Percentiles rank a stretch among this genome's conserved stretches.
phyloP scores from a whole-genome alignment of 2,113 vertebrate genomes.

The Otolemur garnettii region DNA sequence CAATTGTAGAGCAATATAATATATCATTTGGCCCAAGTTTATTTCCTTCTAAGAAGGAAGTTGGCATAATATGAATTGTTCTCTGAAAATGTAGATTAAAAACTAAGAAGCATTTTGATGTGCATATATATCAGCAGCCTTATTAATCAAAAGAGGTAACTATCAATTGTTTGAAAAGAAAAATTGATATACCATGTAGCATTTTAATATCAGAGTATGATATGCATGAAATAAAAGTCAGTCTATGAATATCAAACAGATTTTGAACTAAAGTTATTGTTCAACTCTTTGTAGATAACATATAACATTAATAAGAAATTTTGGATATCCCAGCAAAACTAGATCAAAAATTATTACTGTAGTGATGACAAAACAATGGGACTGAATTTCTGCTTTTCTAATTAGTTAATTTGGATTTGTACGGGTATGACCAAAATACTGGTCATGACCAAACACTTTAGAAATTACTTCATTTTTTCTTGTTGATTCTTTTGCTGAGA shows the following conservation, averaged over 20 bases:
- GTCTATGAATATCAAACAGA: neutral
- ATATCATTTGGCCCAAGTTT: conserved; percentile 29
- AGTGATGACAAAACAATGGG: neutral
- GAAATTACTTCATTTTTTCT: neutral
- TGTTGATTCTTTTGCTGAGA: neutral
- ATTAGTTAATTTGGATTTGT: neutral
- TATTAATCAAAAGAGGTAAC: neutral
- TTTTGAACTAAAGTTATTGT: neutral
- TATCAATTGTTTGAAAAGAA: conserved; percentile 35
- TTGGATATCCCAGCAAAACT: neutral
- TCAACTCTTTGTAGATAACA: neutral
- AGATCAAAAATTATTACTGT: neutral
- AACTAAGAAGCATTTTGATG: neutral
- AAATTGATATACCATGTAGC: neutral
- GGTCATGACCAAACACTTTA: neutral
- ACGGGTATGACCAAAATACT: neutral
- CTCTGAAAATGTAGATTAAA: conserved; percentile 56
- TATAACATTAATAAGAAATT: neutral
- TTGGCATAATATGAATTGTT: conserved; percentile 17
- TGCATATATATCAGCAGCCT: neutral
- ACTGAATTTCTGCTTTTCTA: neutral
- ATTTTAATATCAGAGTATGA: conserved; percentile 48
- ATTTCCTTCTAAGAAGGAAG: conserved; percentile 6
- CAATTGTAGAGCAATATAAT: neutral
- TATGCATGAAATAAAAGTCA: conserved; percentile 48